Conservation (phyloP, 2,797 vertebrate genomes). For the Zenarchopterus dispar region DNA sequence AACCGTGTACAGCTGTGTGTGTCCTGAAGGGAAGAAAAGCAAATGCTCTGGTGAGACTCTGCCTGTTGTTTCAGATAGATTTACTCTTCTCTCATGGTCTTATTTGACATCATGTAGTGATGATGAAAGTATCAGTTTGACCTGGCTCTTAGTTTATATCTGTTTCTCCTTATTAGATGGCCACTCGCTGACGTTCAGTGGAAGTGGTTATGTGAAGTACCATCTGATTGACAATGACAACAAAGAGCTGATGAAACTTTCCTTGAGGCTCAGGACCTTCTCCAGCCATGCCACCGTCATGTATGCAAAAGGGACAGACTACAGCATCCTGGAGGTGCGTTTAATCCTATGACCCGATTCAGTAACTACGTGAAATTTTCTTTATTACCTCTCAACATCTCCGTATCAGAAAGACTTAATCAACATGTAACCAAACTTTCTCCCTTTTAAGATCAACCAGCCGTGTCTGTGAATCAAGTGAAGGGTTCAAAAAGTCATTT, state of each 20-base stretch:
- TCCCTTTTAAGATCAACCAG: slow-evolving; percentile 25
- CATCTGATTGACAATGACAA: slow-evolving; percentile 94
- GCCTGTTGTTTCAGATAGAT: no score
- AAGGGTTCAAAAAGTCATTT: slow-evolving; percentile 59
- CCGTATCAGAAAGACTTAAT: slow-evolving; percentile 43
- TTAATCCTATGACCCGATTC: slow-evolving; percentile 4
- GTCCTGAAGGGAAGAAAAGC: slow-evolving; percentile 84
- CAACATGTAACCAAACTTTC: slow-evolving; percentile 24
- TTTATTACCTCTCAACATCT: slow-evolving; percentile 32
- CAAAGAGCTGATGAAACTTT: slow-evolving; percentile 95
- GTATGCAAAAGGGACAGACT: slow-evolving; percentile 97
- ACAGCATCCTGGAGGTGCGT: slow-evolving; percentile 95
- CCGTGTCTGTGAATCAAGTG: slow-evolving; percentile 25
- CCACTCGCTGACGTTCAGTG: slow-evolving; percentile 91
- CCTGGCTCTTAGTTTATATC: neutral
- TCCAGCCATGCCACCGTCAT: slow-evolving; percentile 93
- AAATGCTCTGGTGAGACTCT: slow-evolving; percentile 88
- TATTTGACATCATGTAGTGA: neutral
- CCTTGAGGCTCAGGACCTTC: slow-evolving; percentile 90
- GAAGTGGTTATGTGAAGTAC: slow-evolving; percentile 93
- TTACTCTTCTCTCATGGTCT: neutral
- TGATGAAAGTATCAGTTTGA: no score
- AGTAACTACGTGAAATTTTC: neutral
- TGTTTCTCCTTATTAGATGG: slow-evolving; percentile 67
- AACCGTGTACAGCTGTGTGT: slow-evolving; percentile 87